These are phyloP conservation scores for Pterobdella sp. DNA, from an alignment of 2,888 invertebrate genomes.

Conservation along the genomic window DNA sequence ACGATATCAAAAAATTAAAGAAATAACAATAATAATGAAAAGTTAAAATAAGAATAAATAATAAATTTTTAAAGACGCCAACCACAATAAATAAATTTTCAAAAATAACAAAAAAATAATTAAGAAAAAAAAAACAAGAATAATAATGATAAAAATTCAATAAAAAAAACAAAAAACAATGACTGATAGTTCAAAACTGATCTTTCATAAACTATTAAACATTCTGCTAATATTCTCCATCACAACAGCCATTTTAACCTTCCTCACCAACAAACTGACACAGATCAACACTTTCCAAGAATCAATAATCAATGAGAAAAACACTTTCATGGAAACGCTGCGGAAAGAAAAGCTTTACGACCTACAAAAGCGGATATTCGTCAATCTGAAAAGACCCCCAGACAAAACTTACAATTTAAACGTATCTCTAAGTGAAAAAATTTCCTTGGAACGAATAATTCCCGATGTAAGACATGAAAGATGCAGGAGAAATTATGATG, in stretches of 20 bases:
- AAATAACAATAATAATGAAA: too few species aligned
- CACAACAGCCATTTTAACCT: constrained; percentile 14
- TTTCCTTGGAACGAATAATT: constrained; percentile 37
- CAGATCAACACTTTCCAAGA: neutral
- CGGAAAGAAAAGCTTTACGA: constrained; percentile 16
- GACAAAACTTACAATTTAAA: constrained; percentile 40
- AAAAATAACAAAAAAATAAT: too few species aligned
- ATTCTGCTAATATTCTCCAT: constrained; percentile 19
- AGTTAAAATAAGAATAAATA: too few species aligned
- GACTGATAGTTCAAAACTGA: too few species aligned
- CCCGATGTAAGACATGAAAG: constrained; percentile 35
- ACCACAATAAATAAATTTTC: too few species aligned
- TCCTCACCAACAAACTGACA: neutral
- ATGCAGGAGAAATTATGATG: constrained; percentile 33
- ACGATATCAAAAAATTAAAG: too few species aligned
- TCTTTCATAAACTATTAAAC: neutral
- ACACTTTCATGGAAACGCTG: neutral
- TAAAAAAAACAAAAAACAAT: too few species aligned
- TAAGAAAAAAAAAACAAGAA: too few species aligned
- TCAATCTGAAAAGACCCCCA: constrained; percentile 35
- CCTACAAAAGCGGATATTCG: constrained; percentile 32
- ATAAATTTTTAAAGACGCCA: too few species aligned
- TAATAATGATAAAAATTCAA: too few species aligned
- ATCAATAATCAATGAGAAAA: neutral
- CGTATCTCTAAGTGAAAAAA: constrained; percentile 37